Conservation (phyloP, 2,888 invertebrate genomes). For the Theretra japonica region DNA sequence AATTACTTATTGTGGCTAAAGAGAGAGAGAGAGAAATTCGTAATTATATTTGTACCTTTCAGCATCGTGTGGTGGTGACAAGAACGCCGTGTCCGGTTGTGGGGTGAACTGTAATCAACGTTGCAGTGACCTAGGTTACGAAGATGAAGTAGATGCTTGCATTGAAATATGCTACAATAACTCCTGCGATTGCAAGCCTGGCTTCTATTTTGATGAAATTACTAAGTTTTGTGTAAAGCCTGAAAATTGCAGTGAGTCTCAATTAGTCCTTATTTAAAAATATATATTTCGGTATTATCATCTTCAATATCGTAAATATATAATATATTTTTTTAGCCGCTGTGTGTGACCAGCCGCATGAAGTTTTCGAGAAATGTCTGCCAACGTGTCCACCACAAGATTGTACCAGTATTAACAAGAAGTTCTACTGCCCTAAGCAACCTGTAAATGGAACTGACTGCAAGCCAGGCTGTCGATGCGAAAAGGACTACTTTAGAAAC, state of each 20-base stretch:
- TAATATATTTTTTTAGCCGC: neutral
- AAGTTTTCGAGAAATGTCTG: constrained; percentile 39
- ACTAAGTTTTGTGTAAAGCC: constrained; percentile 37
- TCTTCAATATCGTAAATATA: no score
- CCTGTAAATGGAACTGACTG: constrained; percentile 28
- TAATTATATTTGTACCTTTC: neutral
- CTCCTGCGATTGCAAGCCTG: constrained; percentile 41
- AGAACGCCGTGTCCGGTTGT: constrained; percentile 35
- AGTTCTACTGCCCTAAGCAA: neutral
- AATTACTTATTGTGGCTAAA: no score
- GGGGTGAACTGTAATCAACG: constrained; percentile 42
- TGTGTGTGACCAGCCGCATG: constrained; percentile 34
- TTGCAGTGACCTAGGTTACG: constrained; percentile 33
- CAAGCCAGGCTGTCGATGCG: constrained; percentile 38
- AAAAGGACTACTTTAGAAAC: constrained; percentile 38
- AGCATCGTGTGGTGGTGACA: constrained; percentile 37
- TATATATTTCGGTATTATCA: neutral
- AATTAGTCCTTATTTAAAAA: neutral
- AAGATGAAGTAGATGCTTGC: constrained; percentile 11
- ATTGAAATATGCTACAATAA: constrained; percentile 32
- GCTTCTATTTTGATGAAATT: constrained; percentile 36
- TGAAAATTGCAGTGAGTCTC: constrained; percentile 45
- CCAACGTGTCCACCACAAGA: constrained; percentile 41
- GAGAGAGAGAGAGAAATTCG: neutral
- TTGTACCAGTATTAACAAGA: constrained; percentile 43